A percentile compares a stretch with the other conserved stretches of the same genome.
Evolutionary conservation across 2,113 vertebrate genomes (phyloP).

Genomic region (Equus przewalskii): DNA sequence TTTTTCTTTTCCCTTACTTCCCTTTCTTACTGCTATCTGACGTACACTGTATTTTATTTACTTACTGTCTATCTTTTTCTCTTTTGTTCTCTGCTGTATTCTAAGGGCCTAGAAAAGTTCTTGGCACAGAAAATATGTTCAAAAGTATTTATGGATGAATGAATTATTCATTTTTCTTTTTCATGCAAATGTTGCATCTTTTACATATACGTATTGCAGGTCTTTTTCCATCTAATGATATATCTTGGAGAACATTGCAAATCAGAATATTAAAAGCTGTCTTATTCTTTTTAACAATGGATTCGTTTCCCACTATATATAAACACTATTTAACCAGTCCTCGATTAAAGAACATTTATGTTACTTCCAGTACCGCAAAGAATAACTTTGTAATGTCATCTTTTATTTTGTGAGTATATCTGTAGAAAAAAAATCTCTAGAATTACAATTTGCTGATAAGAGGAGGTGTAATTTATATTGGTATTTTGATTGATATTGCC

Average conservation of each 20-base stretch:
- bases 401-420: not conserved
- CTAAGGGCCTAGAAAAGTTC: not conserved
- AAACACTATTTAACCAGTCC: not conserved
- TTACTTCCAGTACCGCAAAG: not conserved
- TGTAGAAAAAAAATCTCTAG: not conserved
- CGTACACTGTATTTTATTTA: not conserved
- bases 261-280: not conserved
- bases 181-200: not conserved
- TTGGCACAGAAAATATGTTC: not conserved
- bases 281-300: not conserved
- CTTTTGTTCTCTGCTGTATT: conserved; percentile 8
- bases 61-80: not conserved
- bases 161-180: not conserved
- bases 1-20: not conserved
- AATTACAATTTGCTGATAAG: not conserved
- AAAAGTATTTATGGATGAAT: not conserved
- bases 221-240: not conserved
- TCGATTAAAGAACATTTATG: not conserved
- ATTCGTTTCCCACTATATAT: not conserved
- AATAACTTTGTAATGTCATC: not conserved
- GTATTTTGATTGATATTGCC: not conserved
- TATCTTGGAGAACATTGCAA: not conserved
- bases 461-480: not conserved
- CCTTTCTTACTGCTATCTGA: not conserved
- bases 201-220: not conserved